Evolutionary conservation across 2,113 vertebrate genomes (phyloP).

Genomic region (Gopherus evgoodei): DNA sequence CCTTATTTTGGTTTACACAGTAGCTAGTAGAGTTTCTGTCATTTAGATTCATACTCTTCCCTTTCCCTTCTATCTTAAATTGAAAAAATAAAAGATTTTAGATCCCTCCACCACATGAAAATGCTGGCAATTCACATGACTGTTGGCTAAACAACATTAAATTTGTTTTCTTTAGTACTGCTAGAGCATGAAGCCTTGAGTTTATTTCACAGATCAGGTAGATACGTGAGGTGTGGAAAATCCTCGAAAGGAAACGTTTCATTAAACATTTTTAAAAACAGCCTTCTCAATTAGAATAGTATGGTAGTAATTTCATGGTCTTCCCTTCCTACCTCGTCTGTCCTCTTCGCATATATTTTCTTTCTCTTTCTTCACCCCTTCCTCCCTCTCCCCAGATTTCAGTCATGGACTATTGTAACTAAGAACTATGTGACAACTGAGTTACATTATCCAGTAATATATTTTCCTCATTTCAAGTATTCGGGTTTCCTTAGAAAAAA

Average conservation of each 20-base stretch:
- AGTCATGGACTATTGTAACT: slow-evolving; percentile 11
- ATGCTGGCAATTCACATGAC: rapidly evolving
- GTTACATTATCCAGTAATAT: slow-evolving; percentile 9
- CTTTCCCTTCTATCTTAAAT: too few relatives aligned
- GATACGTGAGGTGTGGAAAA: neutral
- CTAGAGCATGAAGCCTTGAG: neutral
- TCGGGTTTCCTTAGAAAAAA: slow-evolving; percentile 36
- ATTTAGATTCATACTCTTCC: too few relatives aligned
- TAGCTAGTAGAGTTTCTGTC: too few relatives aligned
- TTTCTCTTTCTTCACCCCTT: neutral
- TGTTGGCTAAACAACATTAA: neutral
- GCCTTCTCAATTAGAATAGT: neutral
- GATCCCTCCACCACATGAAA: neutral
- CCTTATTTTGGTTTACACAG: too few relatives aligned
- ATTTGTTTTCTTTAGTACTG: neutral
- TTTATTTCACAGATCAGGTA: neutral
- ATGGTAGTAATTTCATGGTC: neutral
- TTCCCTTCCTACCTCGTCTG: neutral
- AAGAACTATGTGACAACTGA: slow-evolving; percentile 37
- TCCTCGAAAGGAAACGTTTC: neutral
- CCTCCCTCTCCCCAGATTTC: neutral
- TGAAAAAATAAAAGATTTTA: too few relatives aligned
- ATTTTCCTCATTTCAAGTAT: neutral
- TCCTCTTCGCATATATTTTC: neutral
- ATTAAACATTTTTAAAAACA: neutral